These are phyloP conservation scores for Ptilodon capucinus DNA, from an alignment of 2,888 invertebrate genomes.

Conservation along the genomic window DNA sequence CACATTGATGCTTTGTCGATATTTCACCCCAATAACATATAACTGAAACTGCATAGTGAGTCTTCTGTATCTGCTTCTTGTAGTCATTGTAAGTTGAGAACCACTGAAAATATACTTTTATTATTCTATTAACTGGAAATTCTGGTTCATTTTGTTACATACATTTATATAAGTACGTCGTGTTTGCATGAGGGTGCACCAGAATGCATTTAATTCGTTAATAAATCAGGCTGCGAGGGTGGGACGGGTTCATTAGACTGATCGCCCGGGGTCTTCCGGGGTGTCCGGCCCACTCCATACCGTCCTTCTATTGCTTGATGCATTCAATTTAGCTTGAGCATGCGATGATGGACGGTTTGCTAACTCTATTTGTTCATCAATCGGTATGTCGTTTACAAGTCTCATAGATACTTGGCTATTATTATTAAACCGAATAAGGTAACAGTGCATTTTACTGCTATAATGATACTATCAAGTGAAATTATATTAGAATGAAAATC, in stretches of 20 bases:
- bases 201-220: slow-evolving; percentile 82
- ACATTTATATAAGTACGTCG: slow-evolving; percentile 37
- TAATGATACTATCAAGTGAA: slow-evolving; percentile 1
- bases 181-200: slow-evolving; percentile 71
- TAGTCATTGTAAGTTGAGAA: too few species aligned
- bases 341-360: slow-evolving; percentile 59
- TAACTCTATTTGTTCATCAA: slow-evolving; percentile 50
- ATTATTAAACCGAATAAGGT: slow-evolving; percentile 8
- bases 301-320: slow-evolving; percentile 63
- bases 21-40: too few species aligned
- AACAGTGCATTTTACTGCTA: neutral
- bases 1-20: too few species aligned
- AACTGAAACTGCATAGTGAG: too few species aligned
- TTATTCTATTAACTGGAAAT: neutral
- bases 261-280: slow-evolving; percentile 78
- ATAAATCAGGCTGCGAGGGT: slow-evolving; percentile 79
- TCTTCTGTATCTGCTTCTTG: too few species aligned
- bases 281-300: slow-evolving; percentile 64
- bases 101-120: too few species aligned
- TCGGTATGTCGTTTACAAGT: slow-evolving; percentile 26
- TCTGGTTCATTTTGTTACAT: slow-evolving; percentile 12
- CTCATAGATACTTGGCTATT: slow-evolving; percentile 21
- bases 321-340: slow-evolving; percentile 65
- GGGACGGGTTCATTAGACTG: slow-evolving; percentile 78
- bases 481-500: slow-evolving; percentile 52